phyloP scores from a whole-genome alignment of 1,140 invertebrate genomes.

The Aporrectodea caliginosa region DNA sequence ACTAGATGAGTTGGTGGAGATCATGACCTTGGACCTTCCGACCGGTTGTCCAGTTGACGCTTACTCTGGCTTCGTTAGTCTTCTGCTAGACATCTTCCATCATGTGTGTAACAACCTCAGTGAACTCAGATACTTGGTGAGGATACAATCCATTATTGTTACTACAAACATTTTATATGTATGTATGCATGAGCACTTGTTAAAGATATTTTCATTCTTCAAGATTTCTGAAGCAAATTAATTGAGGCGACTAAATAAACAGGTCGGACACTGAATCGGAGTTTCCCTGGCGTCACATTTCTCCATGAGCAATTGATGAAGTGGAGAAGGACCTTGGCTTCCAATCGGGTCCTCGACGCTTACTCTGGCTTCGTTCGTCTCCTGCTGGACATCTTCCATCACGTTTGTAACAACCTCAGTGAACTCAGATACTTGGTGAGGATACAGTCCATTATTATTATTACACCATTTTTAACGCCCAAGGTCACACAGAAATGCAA shows the following conservation, averaged over 20 bases:
- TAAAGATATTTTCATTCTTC: too few species aligned
- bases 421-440: conserved; percentile 67
- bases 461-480: too few species aligned
- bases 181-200: conserved; percentile 10
- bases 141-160: too few species aligned
- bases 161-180: too few species aligned
- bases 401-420: conserved; percentile 73
- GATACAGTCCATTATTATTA: too few species aligned
- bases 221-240: conserved; percentile 8
- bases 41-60: conserved; percentile 59
- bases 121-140: conserved; percentile 66
- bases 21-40: conserved; percentile 61
- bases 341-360: conserved; percentile 59
- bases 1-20: conserved; percentile 68
- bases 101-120: conserved; percentile 73
- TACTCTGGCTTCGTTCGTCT: conserved; percentile 75
- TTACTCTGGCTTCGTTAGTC: conserved; percentile 72
- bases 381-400: conserved; percentile 76
- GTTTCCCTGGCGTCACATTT: conserved; percentile 16
- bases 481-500: too few species aligned
- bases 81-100: conserved; percentile 76
- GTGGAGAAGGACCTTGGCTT: conserved; percentile 59
- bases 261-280: too few species aligned
- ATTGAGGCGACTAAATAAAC: too few species aligned
- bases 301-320: conserved; percentile 59